phyloP scores from a whole-genome alignment of 2,888 invertebrate genomes.

The Aromia moschata region DNA sequence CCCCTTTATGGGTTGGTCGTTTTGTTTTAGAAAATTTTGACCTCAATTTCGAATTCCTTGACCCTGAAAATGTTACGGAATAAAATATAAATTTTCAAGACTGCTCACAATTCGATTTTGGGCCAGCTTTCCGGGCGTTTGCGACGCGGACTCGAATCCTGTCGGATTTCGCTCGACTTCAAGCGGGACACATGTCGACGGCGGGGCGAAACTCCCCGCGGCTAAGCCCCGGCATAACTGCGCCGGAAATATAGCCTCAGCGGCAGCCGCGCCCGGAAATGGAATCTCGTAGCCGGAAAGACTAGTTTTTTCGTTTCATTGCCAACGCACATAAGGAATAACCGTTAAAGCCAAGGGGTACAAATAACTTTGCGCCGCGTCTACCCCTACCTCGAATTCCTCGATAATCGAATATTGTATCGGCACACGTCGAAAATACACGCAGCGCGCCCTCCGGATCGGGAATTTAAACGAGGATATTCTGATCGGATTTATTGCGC shows the following conservation, averaged over 20 bases:
- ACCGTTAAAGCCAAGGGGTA: slow-evolving; percentile 37
- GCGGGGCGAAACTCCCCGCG: slow-evolving; percentile 67
- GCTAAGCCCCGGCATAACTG: slow-evolving; percentile 69
- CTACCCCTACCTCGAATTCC: slow-evolving; percentile 27
- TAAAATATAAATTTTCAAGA: too few species aligned
- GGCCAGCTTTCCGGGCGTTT: too few species aligned
- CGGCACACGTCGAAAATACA: slow-evolving; percentile 21
- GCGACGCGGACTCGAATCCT: slow-evolving; percentile 54
- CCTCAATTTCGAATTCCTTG: too few species aligned
- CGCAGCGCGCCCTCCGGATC: slow-evolving; percentile 12
- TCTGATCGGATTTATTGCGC: slow-evolving; percentile 17
- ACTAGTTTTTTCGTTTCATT: slow-evolving; percentile 63
- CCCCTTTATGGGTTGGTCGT: too few species aligned
- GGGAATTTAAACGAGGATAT: slow-evolving; percentile 24
- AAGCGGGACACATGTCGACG: slow-evolving; percentile 68
- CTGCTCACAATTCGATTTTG: too few species aligned
- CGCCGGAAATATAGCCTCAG: slow-evolving; percentile 63
- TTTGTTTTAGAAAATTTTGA: too few species aligned
- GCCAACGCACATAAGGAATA: slow-evolving; percentile 35
- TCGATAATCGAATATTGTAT: slow-evolving; percentile 26
- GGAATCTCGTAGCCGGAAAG: slow-evolving; percentile 67
- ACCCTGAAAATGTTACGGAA: too few species aligned
- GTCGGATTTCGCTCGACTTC: slow-evolving; percentile 58
- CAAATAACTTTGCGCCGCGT: slow-evolving; percentile 37
- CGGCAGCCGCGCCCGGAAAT: slow-evolving; percentile 63